Conservation (phyloP, 2,797 vertebrate species). For the Micrastur ruficollis region DNA sequence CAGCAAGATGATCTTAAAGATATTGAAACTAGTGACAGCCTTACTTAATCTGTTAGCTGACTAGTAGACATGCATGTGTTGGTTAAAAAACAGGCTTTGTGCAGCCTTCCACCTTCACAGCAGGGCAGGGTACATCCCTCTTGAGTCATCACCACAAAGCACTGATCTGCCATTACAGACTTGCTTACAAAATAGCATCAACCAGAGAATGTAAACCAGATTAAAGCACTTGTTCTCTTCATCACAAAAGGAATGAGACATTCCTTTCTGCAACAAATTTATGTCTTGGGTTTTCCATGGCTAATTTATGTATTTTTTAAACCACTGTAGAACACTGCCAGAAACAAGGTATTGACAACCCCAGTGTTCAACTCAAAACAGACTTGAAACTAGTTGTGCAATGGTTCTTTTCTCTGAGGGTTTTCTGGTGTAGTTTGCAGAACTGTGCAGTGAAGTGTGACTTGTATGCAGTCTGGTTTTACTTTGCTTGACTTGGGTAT, state of each 20-base stretch:
- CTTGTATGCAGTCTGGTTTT: conserved; percentile 8
- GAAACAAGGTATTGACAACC: conserved; percentile 35
- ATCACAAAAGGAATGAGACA: neutral
- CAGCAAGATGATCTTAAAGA: neutral
- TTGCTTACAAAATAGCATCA: neutral
- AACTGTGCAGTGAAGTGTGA: conserved; percentile 39
- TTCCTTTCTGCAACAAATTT: neutral
- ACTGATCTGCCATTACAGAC: neutral
- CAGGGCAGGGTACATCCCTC: neutral
- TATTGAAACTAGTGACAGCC: neutral
- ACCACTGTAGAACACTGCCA: neutral
- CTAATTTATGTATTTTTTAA: conserved; percentile 26
- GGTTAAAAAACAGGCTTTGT: neutral
- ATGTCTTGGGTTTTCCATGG: neutral
- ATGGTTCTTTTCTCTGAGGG: neutral
- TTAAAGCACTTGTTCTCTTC: neutral
- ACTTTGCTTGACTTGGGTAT: conserved; percentile 7
- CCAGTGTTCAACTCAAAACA: neutral
- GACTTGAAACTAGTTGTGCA: neutral
- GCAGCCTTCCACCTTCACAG: neutral
- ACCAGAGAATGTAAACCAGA: neutral
- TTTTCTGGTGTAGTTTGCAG: neutral
- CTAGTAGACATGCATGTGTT: neutral
- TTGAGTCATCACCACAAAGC: neutral
- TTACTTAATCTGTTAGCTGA: neutral